phyloP scores from a whole-genome alignment of 2,888 invertebrate genomes.

The Sphecodes monilicornis region DNA sequence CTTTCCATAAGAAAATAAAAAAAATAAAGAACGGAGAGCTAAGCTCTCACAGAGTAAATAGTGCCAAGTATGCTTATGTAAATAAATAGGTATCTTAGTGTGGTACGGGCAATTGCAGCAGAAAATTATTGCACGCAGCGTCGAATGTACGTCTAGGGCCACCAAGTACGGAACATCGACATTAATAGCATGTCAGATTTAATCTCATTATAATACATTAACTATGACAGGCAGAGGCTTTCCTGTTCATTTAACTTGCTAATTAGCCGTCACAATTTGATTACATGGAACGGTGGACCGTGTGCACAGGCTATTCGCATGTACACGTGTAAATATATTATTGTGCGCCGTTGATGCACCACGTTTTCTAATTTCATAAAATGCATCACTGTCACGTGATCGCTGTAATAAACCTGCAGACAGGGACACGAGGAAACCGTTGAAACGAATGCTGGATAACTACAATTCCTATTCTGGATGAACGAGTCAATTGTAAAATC shows the following conservation, averaged over 20 bases:
- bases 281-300: constrained; percentile 12
- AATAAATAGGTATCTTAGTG: neutral
- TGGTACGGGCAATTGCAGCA: neutral
- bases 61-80: neutral
- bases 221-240: constrained; percentile 20
- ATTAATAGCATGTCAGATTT: constrained; percentile 22
- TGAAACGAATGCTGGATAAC: neutral
- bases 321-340: constrained; percentile 23
- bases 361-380: neutral
- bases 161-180: neutral
- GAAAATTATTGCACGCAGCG: neutral
- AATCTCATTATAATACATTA: constrained; percentile 45
- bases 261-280: constrained; percentile 50
- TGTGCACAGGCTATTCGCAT: neutral
- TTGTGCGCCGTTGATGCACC: neutral
- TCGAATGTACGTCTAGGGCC: neutral
- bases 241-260: constrained; percentile 38
- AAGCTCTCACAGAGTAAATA: neutral
- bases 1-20: neutral
- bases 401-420: neutral
- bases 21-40: too few species aligned
- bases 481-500: neutral
- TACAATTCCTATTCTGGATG: neutral
- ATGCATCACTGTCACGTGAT: constrained; percentile 7
- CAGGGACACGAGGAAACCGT: neutral